Percentiles rank a stretch among this genome's conserved stretches.
Conservation (phyloP, 2,797 vertebrate genomes). For the Phataginus tetradactyla region DNA sequence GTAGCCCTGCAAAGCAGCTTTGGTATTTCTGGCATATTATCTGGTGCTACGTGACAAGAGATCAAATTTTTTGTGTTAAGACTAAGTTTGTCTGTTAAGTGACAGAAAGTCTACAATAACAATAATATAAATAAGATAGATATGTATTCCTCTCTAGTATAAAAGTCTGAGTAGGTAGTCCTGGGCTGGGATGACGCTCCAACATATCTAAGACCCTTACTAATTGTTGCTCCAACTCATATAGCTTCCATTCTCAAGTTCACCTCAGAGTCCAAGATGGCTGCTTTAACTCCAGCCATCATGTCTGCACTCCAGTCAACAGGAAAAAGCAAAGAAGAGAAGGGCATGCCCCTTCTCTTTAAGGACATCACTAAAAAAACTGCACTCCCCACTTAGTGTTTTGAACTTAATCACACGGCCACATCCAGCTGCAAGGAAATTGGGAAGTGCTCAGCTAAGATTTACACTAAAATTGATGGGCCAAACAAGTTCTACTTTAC, state of each 20-base stretch:
- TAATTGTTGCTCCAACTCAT: background rate
- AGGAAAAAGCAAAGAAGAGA: background rate
- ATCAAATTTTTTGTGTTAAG: background rate
- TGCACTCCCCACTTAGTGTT: background rate
- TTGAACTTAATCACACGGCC: background rate
- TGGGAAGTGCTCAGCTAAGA: background rate
- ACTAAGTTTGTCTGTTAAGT: background rate
- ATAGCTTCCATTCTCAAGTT: background rate
- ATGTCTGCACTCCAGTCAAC: background rate
- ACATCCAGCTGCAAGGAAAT: background rate
- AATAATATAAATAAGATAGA: background rate
- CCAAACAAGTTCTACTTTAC: background rate
- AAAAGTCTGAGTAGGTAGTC: background rate
- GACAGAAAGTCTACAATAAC: constrained; percentile 7
- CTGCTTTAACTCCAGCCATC: background rate
- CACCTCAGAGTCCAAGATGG: background rate
- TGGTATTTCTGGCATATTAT: background rate
- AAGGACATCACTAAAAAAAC: background rate
- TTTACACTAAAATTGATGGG: background rate
- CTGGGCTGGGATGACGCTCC: background rate
- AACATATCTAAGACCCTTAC: background rate
- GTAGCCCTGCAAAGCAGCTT: background rate
- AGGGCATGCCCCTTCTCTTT: background rate
- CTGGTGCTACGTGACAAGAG: background rate
- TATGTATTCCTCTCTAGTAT: background rate